Base-by-base conservation (phyloP, 2,113 vertebrate species). In the Pangasianodon gigas region DNA sequence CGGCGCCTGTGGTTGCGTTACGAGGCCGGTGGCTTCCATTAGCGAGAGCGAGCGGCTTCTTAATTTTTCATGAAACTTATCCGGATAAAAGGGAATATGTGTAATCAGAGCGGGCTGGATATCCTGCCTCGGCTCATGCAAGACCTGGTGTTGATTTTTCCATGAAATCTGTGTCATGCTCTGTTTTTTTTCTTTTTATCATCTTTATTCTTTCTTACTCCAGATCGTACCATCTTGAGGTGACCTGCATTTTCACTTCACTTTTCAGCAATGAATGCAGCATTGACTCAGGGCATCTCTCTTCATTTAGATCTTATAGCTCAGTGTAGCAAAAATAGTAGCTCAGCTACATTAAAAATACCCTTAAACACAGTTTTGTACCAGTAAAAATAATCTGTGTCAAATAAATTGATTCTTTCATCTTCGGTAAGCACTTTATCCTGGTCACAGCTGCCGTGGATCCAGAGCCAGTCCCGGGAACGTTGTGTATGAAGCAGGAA, bases 31-130 rank as follows among this genome's bases (percentile, higher is more conserved):
- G 54, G 82, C 56, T 86, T 91, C 88, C 87, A 86, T 92, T 93
- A 89, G 83, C 54, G 5, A 81, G 60, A 92, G 89, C 88, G 85
- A 84, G 77, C 75, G 67, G 46, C 86, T 87, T 18, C 83, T 93
- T 62, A 87, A 93, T 90, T 83, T 92, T 93, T 91, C 37, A 92
- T 92, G 87, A 71, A 84, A 89, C 58, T 13, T 88, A 86, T 67
- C 86, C 56, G 74, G 87, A 86, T 92, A 79, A 89, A 89, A 81
- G 74, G 58, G 86, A 86, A 82, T 48, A 46, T 37, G 84, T 90
- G 90, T 92, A 91, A 93, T 77, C 51, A 26, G 84, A 91, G 75
- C 65, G 6, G 86, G 71, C 75, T 84, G 56, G 84, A 74, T 16
- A 81, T 19, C 80, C 74, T 82, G 77, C 51, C n/a, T 19, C 54